phyloP scores from a whole-genome alignment of 2,797 vertebrate species.

The Pangasius krempfi region DNA sequence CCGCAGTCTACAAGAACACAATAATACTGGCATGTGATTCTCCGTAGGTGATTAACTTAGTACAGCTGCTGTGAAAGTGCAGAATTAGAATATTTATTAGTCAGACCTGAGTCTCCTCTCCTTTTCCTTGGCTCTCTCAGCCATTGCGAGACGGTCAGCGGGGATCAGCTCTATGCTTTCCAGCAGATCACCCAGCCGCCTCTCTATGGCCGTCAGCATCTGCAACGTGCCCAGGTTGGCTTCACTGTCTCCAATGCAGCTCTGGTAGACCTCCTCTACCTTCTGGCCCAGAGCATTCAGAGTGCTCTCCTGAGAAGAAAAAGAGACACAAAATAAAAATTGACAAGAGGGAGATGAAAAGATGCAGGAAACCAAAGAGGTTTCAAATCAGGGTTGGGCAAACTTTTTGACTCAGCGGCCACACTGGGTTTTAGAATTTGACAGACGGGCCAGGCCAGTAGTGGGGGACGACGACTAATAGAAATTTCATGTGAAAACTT shows the following conservation, averaged over 20 bases:
- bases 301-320: conserved; percentile 76
- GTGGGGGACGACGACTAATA: too few species aligned
- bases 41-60: not conserved
- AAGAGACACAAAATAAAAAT: not conserved
- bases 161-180: conserved; percentile 82
- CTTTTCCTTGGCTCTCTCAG: conserved; percentile 82
- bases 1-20: conserved; percentile 73
- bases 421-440: too few species aligned
- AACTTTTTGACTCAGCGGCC: too few species aligned
- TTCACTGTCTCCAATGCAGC: conserved; percentile 77
- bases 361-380: not conserved
- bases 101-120: conserved; percentile 80
- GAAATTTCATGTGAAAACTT: too few species aligned
- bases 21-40: not conserved
- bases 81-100: not conserved
- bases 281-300: conserved; percentile 78
- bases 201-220: conserved; percentile 86
- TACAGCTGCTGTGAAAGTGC: not conserved
- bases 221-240: conserved; percentile 79
- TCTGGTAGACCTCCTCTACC: conserved; percentile 81
- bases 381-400: not conserved
- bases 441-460: too few species aligned
- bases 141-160: conserved; percentile 70
- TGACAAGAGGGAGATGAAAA: not conserved
- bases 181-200: conserved; percentile 76